Conservation (phyloP, 2,113 vertebrate species). For the Semnornis frantzii region DNA sequence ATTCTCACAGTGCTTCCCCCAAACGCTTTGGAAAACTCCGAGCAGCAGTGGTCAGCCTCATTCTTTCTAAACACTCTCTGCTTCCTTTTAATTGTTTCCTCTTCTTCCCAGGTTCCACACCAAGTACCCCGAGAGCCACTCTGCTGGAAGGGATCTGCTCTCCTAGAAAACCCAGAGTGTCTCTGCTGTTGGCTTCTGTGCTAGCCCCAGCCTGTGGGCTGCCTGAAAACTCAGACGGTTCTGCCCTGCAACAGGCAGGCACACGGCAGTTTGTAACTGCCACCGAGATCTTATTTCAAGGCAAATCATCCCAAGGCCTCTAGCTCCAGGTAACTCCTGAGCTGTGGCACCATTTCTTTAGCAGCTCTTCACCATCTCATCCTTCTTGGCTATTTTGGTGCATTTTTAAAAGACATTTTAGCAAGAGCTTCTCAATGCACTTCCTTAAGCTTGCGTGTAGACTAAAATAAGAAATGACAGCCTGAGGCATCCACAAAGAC, state of each 20-base stretch:
- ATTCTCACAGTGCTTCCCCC: not conserved
- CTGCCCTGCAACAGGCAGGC: not conserved
- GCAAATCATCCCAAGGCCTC: not conserved
- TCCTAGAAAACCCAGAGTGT: not conserved
- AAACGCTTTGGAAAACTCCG: not conserved
- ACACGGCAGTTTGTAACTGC: not conserved
- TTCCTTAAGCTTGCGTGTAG: not conserved
- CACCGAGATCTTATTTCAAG: not conserved
- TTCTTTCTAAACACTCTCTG: not conserved
- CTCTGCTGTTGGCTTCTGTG: not conserved
- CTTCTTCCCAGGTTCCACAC: not conserved
- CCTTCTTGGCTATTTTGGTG: not conserved
- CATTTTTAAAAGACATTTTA: not conserved
- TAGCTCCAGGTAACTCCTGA: not conserved
- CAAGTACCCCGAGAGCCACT: not conserved
- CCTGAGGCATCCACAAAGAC: not conserved
- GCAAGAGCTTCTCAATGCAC: not conserved
- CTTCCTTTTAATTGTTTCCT: not conserved
- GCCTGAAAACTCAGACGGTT: rapidly evolving
- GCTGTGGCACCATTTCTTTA: not conserved
- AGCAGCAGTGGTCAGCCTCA: not conserved
- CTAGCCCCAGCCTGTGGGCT: not conserved
- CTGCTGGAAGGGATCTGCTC: not conserved
- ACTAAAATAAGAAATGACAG: not conserved
- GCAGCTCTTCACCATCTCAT: not conserved